Evolutionary conservation across 2,113 vertebrate genomes (phyloP).

Genomic region (Pachyramphus minor): DNA sequence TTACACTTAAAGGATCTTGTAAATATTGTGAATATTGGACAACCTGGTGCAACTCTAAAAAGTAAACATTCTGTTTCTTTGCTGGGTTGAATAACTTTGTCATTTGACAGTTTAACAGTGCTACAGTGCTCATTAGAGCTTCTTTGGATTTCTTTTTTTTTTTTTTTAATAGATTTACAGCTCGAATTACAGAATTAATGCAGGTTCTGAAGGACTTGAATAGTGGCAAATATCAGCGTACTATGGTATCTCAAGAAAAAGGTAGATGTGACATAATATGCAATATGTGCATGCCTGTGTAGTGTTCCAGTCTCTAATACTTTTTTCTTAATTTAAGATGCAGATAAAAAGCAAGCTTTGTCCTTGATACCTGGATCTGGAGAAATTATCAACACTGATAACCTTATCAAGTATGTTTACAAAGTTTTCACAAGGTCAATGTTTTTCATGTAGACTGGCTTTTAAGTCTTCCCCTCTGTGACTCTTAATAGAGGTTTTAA

Average conservation of each 20-base stretch:
- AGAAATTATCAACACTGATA: slow-evolving; percentile 85
- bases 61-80: not conserved
- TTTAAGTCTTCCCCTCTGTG: not conserved
- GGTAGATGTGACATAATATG: slow-evolving; percentile 67
- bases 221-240: slow-evolving; percentile 91
- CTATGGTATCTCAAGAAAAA: slow-evolving; percentile 89
- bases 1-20: not conserved
- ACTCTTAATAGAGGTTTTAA: not conserved
- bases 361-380: slow-evolving; percentile 87
- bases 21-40: not conserved
- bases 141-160: not conserved
- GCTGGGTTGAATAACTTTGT: not conserved
- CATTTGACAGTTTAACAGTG: not conserved
- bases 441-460: not conserved
- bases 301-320: not conserved
- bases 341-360: slow-evolving; percentile 63
- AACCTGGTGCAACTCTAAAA: not conserved
- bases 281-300: not conserved
- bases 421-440: not conserved
- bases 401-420: slow-evolving; percentile 89
- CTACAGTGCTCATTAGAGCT: not conserved
- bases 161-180: slow-evolving; percentile 82
- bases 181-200: slow-evolving; percentile 94
- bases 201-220: slow-evolving; percentile 95
- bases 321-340: slow-evolving; percentile 66